Evolutionary conservation across 2,888 invertebrate genomes (phyloP).

Genomic region (Oscheius sp.): DNA sequence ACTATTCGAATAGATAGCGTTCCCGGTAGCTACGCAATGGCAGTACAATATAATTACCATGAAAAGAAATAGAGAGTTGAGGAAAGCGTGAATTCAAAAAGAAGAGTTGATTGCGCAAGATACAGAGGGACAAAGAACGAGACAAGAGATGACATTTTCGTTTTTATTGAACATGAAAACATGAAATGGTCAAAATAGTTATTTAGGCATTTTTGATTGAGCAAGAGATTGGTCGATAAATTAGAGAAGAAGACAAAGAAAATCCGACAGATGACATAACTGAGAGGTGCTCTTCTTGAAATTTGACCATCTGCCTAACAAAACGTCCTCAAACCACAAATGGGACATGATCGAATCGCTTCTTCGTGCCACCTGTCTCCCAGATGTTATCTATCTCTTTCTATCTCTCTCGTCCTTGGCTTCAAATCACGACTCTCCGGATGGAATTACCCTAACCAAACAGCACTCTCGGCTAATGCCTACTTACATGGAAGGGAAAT

Average conservation of each 20-base stretch:
- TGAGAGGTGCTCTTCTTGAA: neutral
- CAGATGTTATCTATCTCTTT: constrained; percentile 16
- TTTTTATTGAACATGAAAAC: no score
- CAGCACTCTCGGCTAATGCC: constrained; percentile 19
- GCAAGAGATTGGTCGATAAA: no score
- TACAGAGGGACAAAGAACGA: neutral
- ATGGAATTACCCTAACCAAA: constrained; percentile 21
- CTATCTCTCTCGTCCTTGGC: neutral
- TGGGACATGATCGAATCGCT: constrained; percentile 1
- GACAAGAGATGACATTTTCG: neutral
- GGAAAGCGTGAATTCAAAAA: no score
- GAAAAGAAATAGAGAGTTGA: no score
- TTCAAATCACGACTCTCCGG: constrained; percentile 4
- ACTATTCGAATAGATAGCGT: constrained; percentile 8
- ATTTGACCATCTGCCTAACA: neutral
- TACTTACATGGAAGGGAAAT: constrained; percentile 19
- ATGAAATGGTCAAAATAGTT: no score
- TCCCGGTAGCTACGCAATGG: constrained; percentile 8
- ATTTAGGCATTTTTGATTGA: no score
- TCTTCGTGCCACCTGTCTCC: neutral
- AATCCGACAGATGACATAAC: no score
- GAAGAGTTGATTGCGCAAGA: no score
- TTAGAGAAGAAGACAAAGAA: no score
- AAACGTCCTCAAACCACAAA: constrained; percentile 15
- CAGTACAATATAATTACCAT: no score